Percentiles rank a stretch among this genome's conserved stretches.
phyloP scores from a whole-genome alignment of 2,113 vertebrate genomes.

The Carollia perspicillata region DNA sequence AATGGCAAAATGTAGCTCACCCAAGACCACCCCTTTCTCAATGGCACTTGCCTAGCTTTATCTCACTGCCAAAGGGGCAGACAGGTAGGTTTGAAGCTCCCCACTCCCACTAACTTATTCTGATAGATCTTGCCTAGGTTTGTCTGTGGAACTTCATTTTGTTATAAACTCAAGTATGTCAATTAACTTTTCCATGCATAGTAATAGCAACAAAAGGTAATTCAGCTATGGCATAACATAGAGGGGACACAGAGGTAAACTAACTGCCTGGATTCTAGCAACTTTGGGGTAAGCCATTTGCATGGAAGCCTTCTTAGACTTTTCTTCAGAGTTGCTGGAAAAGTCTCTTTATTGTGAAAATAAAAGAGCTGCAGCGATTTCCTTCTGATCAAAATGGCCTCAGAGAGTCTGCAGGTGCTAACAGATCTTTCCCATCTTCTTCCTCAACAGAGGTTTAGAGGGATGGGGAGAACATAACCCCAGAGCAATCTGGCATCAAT shows the following conservation, averaged over 20 bases:
- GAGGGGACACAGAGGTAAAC: neutral
- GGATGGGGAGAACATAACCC: neutral
- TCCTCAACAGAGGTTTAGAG: neutral
- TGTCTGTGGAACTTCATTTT: neutral
- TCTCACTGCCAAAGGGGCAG: neutral
- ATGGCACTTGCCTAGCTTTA: neutral
- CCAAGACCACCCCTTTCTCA: neutral
- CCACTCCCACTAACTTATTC: neutral
- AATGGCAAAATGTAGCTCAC: neutral
- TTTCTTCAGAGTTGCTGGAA: neutral
- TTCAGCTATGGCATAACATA: neutral
- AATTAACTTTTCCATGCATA: neutral
- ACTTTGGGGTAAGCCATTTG: neutral
- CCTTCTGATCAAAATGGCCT: neutral
- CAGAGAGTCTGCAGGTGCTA: neutral
- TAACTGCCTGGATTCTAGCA: neutral
- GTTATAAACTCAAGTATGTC: neutral
- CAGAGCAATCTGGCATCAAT: neutral
- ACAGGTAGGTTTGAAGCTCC: neutral
- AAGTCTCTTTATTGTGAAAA: slow-evolving; percentile 4
- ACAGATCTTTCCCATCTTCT: neutral
- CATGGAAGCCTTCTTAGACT: neutral
- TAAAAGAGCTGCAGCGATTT: neutral
- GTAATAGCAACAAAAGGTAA: slow-evolving; percentile 2
- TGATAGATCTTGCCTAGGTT: neutral